Conservation (phyloP, 2,888 invertebrate species). For the Caradrina kadenii region DNA sequence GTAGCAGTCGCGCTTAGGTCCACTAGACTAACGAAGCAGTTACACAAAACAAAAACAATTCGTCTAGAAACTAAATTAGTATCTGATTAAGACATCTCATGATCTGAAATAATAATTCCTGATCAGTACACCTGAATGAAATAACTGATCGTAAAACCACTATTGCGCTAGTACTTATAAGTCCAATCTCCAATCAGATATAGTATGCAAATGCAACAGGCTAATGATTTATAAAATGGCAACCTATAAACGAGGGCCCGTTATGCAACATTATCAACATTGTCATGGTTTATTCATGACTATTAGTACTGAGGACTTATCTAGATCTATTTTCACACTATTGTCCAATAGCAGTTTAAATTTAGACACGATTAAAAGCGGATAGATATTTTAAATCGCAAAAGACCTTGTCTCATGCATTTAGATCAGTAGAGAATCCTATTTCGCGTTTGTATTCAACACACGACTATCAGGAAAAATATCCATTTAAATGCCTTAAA, state of each 20-base stretch:
- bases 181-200: constrained; percentile 65
- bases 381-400: constrained; percentile 33
- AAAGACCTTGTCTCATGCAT: constrained; percentile 40
- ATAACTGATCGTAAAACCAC: constrained; percentile 44
- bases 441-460: constrained; percentile 38
- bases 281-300: constrained; percentile 59
- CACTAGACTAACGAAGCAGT: too few relatives aligned
- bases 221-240: constrained; percentile 69
- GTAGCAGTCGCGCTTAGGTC: too few relatives aligned
- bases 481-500: constrained; percentile 32
- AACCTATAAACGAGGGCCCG: constrained; percentile 57
- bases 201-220: constrained; percentile 60
- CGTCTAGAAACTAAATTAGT: neutral
- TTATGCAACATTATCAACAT: constrained; percentile 62
- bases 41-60: too few relatives aligned
- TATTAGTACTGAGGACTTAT: constrained; percentile 48
- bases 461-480: constrained; percentile 26
- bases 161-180: constrained; percentile 30
- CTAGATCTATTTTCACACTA: constrained; percentile 59
- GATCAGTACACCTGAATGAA: constrained; percentile 42
- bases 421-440: constrained; percentile 29
- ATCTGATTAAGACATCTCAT: neutral
- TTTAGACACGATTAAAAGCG: constrained; percentile 39
- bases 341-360: constrained; percentile 52
- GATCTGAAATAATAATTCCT: constrained; percentile 30